Percentiles rank a stretch among this genome's conserved stretches.
Conservation (phyloP, 2,888 invertebrate species). For the Iphiclides podalirius region DNA sequence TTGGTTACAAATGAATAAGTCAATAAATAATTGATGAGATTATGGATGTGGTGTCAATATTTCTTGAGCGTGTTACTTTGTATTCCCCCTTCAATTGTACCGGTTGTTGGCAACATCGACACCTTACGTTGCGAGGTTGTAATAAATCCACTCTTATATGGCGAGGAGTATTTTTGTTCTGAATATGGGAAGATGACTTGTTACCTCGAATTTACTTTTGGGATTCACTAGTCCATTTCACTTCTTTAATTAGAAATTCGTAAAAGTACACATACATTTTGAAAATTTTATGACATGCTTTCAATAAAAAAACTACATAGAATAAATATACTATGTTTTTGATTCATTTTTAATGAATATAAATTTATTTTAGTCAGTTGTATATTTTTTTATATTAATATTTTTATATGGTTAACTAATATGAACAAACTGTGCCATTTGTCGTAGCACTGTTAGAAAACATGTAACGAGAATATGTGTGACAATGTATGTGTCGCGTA, state of each 20-base stretch:
- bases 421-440: too few relatives aligned
- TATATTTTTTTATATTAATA: too few relatives aligned
- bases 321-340: too few relatives aligned
- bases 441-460: too few relatives aligned
- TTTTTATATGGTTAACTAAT: too few relatives aligned
- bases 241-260: slow-evolving; percentile 43
- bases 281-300: too few relatives aligned
- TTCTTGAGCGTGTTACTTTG: slow-evolving; percentile 1
- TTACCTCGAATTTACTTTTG: not conserved
- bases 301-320: too few relatives aligned
- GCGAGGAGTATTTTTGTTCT: not conserved
- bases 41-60: not conserved
- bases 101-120: not conserved
- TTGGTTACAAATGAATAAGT: not conserved
- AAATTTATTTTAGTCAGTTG: too few relatives aligned
- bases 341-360: too few relatives aligned
- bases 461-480: too few relatives aligned
- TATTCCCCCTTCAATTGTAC: not conserved
- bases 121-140: not conserved
- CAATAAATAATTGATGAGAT: slow-evolving; percentile 13
- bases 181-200: not conserved
- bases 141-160: slow-evolving; percentile 1
- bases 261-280: too few relatives aligned
- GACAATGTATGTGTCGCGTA: slow-evolving; percentile 25
- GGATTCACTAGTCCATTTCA: not conserved